Conservation (phyloP, 2,888 invertebrate genomes). For the Netelia virgata region DNA sequence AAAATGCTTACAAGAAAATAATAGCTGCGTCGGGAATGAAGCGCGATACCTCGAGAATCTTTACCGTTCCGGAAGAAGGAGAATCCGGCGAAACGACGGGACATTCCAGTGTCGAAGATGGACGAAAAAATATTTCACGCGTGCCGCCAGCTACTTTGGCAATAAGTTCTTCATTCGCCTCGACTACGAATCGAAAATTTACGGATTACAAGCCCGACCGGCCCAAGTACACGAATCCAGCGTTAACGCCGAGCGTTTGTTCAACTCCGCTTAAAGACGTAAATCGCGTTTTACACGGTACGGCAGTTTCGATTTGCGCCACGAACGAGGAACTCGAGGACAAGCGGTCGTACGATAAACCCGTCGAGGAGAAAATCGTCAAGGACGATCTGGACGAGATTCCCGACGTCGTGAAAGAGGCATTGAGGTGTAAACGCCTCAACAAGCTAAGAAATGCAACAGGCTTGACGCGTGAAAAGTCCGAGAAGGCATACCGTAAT, state of each 20-base stretch:
- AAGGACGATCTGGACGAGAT: conserved; percentile 79
- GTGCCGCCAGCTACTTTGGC: conserved; percentile 69
- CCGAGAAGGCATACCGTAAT: conserved; percentile 69
- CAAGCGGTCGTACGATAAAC: conserved; percentile 58
- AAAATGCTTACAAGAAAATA: conserved; percentile 65
- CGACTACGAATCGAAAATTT: conserved; percentile 67
- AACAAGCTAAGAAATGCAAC: conserved; percentile 80
- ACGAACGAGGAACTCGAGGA: conserved; percentile 85
- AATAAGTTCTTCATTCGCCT: conserved; percentile 68
- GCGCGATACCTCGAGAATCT: conserved; percentile 92
- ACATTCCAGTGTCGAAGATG: conserved; percentile 40
- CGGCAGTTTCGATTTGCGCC: conserved; percentile 91
- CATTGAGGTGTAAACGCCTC: conserved; percentile 83
- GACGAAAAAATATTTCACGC: conserved; percentile 16
- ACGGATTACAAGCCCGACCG: conserved; percentile 75
- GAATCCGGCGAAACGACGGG: conserved; percentile 77
- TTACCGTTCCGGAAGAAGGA: conserved; percentile 93
- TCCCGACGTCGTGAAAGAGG: conserved; percentile 85
- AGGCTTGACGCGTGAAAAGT: conserved; percentile 67
- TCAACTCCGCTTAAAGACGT: conserved; percentile 92
- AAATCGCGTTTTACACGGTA: conserved; percentile 90
- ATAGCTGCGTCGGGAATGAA: conserved; percentile 88
- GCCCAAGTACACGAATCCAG: conserved; percentile 85
- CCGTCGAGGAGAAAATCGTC: conserved; percentile 55
- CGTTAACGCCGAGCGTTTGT: conserved; percentile 91